Percentiles rank a stretch among this genome's conserved stretches.
Evolutionary conservation across 2,113 vertebrate species (phyloP).

Genomic region (Pteronura brasiliensis): DNA sequence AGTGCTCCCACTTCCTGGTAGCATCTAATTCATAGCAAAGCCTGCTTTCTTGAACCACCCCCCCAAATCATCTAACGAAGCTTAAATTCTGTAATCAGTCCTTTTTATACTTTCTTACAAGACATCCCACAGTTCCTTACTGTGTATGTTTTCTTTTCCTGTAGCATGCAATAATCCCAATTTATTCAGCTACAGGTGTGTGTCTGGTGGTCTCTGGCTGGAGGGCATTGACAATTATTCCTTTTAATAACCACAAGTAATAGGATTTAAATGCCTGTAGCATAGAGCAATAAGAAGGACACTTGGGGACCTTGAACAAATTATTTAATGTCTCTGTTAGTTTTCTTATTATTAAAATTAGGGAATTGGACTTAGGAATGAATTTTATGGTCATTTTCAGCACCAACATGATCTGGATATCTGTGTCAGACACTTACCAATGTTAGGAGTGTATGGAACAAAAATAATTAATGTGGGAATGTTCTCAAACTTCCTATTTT

Average conservation of each 20-base stretch:
- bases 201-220: not conserved
- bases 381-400: not conserved
- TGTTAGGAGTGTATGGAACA: not conserved
- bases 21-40: not conserved
- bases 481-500: not conserved
- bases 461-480: not conserved
- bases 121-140: not conserved
- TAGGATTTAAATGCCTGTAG: not conserved
- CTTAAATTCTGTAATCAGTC: not conserved
- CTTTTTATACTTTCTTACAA: not conserved
- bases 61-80: not conserved
- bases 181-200: not conserved
- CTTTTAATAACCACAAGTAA: not conserved
- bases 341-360: slow-evolving; percentile 4
- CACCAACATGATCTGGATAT: not conserved
- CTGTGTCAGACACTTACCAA: not conserved
- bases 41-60: not conserved
- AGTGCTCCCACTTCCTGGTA: not conserved
- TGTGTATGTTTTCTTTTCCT: not conserved
- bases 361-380: not conserved
- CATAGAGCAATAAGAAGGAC: not conserved
- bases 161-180: not conserved
- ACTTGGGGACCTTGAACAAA: not conserved
- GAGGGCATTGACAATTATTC: not conserved
- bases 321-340: not conserved